Base-by-base conservation (phyloP, 2,113 vertebrate genomes). In the Bufo gargarizans region DNA sequence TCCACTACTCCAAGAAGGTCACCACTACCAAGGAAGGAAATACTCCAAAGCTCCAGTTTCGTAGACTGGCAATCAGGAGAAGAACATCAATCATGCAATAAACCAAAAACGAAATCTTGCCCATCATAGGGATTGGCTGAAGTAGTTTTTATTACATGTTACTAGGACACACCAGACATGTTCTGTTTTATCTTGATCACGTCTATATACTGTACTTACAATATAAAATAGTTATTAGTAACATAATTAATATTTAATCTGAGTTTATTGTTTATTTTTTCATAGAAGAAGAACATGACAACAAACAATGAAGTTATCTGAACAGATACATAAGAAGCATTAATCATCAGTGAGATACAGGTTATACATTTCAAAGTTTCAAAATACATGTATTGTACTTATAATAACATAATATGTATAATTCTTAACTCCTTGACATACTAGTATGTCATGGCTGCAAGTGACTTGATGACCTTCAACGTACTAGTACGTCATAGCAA, bases 141-240 rank as follows among this genome's bases (percentile, higher is more conserved):
- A 19, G 83, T 88, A 56, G 71, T 16, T 56, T 85, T 20, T 22
- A n/a, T 85, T 19, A 3, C 0, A 7, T 14, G 10, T 0, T 85
- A 58, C 63, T n/a, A 47, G 59, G 72, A 49, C 59, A 0, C 53
- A 71, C n/a, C 74, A 90, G 86, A 0, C 0, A 67, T 22, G 88
- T 63, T 89, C 33, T 65, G 89, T 67, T 77, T 56, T 10, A 90
- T 89, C 86, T 33, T 74, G 90, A 90, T 49, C 69, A 78, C 65
- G 56, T 7, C 17, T 74, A 82, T 14, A 85, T 89, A 19, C 47
- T 78, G 33, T 65, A 33, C 33, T 33, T 33, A 33, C 55, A 65
- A 65, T 84, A 9, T 67, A 87, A 87, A 87, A 80, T 71, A 84
- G 47, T 77, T 33, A 88, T 88, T 88, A 84, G 74, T 53, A 77